Evolutionary conservation across 37 sponge, comb jelly and placozoan genomes (phyloP), one percentile per base, ranked within the genome.

Genomic region (Spongilla lacustris): DNA sequence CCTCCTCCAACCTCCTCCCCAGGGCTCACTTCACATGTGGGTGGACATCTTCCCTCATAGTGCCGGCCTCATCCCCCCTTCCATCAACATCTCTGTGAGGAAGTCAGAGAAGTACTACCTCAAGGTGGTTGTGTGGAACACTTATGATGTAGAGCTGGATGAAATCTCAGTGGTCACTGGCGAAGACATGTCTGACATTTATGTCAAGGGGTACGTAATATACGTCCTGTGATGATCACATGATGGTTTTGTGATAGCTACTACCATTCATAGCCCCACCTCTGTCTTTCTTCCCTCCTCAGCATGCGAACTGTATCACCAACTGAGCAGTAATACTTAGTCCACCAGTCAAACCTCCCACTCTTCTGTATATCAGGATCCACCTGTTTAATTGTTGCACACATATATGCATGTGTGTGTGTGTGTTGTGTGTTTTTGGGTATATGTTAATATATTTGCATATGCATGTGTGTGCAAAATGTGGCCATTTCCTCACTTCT

Each of bases 1-100:
- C 19, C 31, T 36, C 37, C 5, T 14, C 35, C 29, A 2, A 12
- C 23, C 41, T 80, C 41, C 68, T 33, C 69, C 78, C 17, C 85
- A 96, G 93, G 99, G 99, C 24, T 71, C 83, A 66, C 86, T 99
- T 19, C 96, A 99, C 86, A 99, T 99, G 96, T 97, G 96, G 94
- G 96, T 99, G 30, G 97, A 99, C 78, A 95, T 99, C 29, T 97
- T 97, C 86, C 96, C 93, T 50, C 93, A 94, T 81, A 79, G 79
- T 6, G 82, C 32, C 14, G 90, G 81, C 24, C 80, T 74, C n/a
- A 69, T 90, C 8, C 97, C 97, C 26, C 92, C 93, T 21, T 96
- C 99, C 2, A 81, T 97, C 25, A 89, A 95, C 84, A 94, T 99
- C 48, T 87, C 93, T 25, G 93, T 88, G 14, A 78, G 99, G 17